A percentile compares a stretch with the other conserved stretches of the same genome.
phyloP scores from a whole-genome alignment of 92 coral and sea anemone species.

The Porites lobata region DNA sequence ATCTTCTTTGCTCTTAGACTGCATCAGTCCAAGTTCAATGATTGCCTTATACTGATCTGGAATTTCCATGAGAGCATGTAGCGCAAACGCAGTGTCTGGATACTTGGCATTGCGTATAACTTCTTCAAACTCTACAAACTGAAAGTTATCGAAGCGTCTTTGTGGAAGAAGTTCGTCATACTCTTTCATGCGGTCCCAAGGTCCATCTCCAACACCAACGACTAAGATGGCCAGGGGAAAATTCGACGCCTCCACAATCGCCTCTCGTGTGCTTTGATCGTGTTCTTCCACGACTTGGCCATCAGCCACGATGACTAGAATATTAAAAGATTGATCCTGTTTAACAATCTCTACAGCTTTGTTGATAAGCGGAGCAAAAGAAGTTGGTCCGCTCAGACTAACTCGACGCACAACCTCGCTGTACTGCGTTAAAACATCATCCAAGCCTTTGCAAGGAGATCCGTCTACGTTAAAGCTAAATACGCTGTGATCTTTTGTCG shows the following conservation, averaged over 20 bases:
- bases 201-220: conserved; percentile 99
- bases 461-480: conserved; percentile 80
- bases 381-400: conserved; percentile 94
- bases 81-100: conserved; percentile 92
- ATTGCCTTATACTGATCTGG: conserved; percentile 94
- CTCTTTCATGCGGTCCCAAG: conserved; percentile 97
- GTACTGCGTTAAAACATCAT: conserved; percentile 81
- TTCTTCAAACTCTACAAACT: conserved; percentile 89
- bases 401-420: conserved; percentile 86
- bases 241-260: conserved; percentile 93
- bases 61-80: conserved; percentile 96
- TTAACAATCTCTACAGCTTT: conserved; percentile 93
- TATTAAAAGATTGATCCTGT: conserved; percentile 71
- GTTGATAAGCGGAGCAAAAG: conserved; percentile 92
- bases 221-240: conserved; percentile 90
- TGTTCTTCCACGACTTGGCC: conserved; percentile 96
- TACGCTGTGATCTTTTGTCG: conserved; percentile 89
- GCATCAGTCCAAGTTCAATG: conserved; percentile 78
- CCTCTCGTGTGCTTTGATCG: conserved; percentile 81
- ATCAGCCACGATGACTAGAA: conserved; percentile 93
- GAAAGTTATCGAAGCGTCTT: conserved; percentile 96
- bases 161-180: conserved; percentile 90
- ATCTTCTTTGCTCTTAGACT: neutral
- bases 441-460: conserved; percentile 86
- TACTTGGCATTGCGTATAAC: conserved; percentile 67